phyloP scores from a whole-genome alignment of 2,888 invertebrate species.

The Periphyllus acericola region DNA sequence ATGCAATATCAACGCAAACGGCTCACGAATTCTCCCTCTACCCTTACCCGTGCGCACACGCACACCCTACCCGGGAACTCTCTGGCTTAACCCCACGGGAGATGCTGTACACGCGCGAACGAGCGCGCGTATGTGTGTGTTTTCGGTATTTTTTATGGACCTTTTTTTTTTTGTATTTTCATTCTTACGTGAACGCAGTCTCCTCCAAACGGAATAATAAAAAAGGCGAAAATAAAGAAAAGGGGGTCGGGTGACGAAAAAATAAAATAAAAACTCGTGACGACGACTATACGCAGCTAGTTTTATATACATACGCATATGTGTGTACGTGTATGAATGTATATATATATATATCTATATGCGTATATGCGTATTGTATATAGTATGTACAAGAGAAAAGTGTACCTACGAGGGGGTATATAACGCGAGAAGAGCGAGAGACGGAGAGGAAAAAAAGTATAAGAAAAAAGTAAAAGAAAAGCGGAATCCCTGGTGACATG shows the following conservation, averaged over 20 bases:
- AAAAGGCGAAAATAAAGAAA: conserved; percentile 34
- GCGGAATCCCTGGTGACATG: conserved; percentile 17
- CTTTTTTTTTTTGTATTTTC: background rate
- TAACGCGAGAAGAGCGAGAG: background rate
- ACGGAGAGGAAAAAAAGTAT: background rate
- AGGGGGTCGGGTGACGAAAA: background rate
- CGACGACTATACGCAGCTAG: background rate
- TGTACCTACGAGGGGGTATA: background rate
- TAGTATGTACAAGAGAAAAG: background rate
- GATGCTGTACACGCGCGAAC: background rate
- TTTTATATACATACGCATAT: background rate
- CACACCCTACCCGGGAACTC: background rate
- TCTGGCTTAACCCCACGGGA: conserved; percentile 3
- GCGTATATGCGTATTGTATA: background rate
- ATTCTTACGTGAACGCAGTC: background rate
- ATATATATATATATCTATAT: background rate
- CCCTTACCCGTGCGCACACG: background rate
- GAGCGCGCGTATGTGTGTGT: background rate
- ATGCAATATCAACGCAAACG: conserved; percentile 15
- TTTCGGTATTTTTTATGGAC: background rate
- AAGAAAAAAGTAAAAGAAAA: background rate
- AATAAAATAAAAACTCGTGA: conserved; percentile 6
- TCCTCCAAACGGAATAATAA: conserved; percentile 44
- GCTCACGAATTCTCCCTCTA: conserved; percentile 14
- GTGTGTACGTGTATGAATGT: background rate